Evolutionary conservation across 2,797 vertebrate species (phyloP), one percentile per base, ranked within the genome.

Genomic region (Sarcoramphus papa): DNA sequence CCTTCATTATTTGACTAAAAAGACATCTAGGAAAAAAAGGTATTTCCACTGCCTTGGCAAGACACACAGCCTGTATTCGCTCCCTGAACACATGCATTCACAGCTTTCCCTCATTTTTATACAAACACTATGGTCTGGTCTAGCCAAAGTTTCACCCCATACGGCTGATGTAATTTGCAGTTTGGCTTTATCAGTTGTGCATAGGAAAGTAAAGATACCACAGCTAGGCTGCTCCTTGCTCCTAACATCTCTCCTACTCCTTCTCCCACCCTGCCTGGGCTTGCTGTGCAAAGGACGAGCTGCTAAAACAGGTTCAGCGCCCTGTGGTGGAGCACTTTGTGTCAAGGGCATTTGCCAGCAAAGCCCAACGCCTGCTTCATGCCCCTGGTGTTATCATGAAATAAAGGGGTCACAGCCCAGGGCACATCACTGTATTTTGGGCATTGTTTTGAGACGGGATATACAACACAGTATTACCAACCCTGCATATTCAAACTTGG

Each of bases 311-410:
- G 45, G 37, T 7, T 81, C 28, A 35, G 41, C 2, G 2, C 23
- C 48, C 45, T 33, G 14, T 6, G 31, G 27, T 2, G 1, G 47
- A 65, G 51, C 50, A 10, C 13, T 72, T 14, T 0, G 5, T 15
- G 43, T 10, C 17, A 12, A 62, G 51, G 68, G 56, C 64, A 12
- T 48, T 62, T 59, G 30, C 45, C 57, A 40, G 21, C 4, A 3
- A 72, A 95, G 79, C 22, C 73, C 31, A 54, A 5, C 0, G 1
- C 56, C 79, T 60, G 23, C 28, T 50, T 41, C 40, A 4, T 24
- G 37, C 10, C 82, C 51, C 43, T 41, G 8, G 21, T 35, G 27
- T 5, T 57, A 19, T 1, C 2, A 0, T 7, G 23, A 67, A 85
- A 37, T 14, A n/a, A 63, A 81, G 35, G 20, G 45, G 9, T 14